Evolutionary conservation across 1,140 invertebrate species (phyloP), one percentile per base, ranked within the genome.

Genomic region (Battus philenor): DNA sequence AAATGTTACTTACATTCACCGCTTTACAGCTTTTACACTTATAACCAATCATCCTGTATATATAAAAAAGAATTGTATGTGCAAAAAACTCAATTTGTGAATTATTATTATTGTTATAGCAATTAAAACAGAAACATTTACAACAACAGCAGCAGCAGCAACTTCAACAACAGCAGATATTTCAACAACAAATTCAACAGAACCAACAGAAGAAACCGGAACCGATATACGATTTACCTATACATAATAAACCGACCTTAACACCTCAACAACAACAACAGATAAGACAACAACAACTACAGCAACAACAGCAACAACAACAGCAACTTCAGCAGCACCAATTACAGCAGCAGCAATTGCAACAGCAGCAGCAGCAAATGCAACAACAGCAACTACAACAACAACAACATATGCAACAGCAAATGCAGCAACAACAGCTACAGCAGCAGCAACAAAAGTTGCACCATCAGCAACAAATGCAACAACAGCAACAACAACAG

Each of bases 201-300:
- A n/a, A n/a, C n/a, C n/a, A 61, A 45, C 68, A 69, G 18, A 65
- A 69, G 47, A 79, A 79, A 50, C 72, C 78, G 1, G 75, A 78
- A 38, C 78, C 76, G 0, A 79, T 79, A 49, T 79, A 79, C 65
- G 75, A 79, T 31, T 46, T 79, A 50, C 75, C 75, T 16, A 71
- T 76, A 59, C 78, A 79, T 67, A 79, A 76, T 59, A 79, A 77
- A 43, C 78, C 75, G 7, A 65, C 62, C 17, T 43, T 76, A 9
- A 76, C 72, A 11, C 58, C 65, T 3, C 73, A 77, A 31, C 74
- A 78, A 50, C 69, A 72, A 31, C 69, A 71, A 30, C 67, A 71
- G 20, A 74, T 76, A 1, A 47, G 56, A 44, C 55, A 66, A 34
- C 68, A 52, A 31, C 55, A 59, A 16, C 39, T 27, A 20, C 49